phyloP scores from a whole-genome alignment of 2,797 vertebrate species.

The Phataginus tricuspis region DNA sequence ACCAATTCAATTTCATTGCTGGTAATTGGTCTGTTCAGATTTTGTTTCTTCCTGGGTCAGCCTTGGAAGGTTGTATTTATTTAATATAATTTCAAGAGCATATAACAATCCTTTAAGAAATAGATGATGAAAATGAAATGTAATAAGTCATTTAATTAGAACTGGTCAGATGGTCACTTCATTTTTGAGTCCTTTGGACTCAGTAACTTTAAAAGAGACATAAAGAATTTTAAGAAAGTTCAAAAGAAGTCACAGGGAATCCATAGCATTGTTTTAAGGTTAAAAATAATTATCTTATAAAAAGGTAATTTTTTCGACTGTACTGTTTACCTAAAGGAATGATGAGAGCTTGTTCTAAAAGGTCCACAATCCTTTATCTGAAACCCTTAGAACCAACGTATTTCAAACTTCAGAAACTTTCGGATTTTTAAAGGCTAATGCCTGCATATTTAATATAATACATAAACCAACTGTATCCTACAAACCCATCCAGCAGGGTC shows the following conservation, averaged over 20 bases:
- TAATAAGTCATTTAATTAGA: background rate
- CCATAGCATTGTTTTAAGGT: background rate
- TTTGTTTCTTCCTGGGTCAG: too few species aligned
- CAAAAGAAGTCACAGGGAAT: background rate
- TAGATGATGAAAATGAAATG: background rate
- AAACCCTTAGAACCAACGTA: background rate
- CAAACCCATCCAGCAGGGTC: background rate
- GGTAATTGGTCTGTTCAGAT: too few species aligned
- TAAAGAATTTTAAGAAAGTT: background rate
- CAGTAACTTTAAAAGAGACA: background rate
- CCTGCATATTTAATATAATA: background rate
- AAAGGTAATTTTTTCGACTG: background rate
- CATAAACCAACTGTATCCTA: background rate
- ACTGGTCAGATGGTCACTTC: background rate
- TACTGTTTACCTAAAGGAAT: background rate
- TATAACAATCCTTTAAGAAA: background rate
- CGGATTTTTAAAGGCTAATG: background rate
- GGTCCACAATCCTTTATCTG: background rate
- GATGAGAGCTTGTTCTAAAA: background rate
- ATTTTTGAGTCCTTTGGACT: background rate
- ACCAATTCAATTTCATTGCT: too few species aligned
- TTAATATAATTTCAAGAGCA: background rate
- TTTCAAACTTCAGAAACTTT: background rate
- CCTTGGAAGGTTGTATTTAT: too few species aligned
- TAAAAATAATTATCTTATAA: slow-evolving; percentile 8